Evolutionary conservation across 2,113 vertebrate species (phyloP), one percentile per base, ranked within the genome.

Genomic region (Macquaria ambigua): DNA sequence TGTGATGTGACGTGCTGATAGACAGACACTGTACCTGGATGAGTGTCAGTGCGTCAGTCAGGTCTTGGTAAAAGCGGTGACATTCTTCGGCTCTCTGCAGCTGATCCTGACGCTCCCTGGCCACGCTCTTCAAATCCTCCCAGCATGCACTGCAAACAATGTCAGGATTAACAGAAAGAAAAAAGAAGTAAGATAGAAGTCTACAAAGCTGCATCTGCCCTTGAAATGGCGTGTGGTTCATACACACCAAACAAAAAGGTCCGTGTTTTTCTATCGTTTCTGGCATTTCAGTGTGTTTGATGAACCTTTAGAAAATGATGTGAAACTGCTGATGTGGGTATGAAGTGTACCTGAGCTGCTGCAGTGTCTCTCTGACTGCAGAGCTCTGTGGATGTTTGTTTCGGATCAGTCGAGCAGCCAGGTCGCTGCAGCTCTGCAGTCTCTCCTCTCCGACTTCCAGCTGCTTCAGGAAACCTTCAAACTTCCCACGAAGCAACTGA

Each of bases 401-500:
- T 74, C 86, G 90, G 62, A 96, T 68, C 68, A 98, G 93, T 11
- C 28, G 91, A 7, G 96, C 92, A 7, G 94, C 96, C 39, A 95
- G 81, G 48, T 95, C 92, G 63, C 92, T 87, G 88, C 96, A 97
- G 83, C 77, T 77, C n/a, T 93, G 88, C 77, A 97, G 87, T 63
- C 93, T 89, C 77, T 95, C 95, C 69, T 88, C 89, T 43, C 95
- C 94, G n/a, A 92, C 89, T 73, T 97, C 96, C 84, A 97, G 46
- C 84, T 97, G 96, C 90, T 89, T 96, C 77, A 84, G 95, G 85
- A 97, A 97, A 0, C 90, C 94, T 18, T 96, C 90, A 69, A 97
- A 97, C 90, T 95, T 96, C 82, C 95, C 95, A 67, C 88, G 84
- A 66, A 98, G 96, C 90, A 95, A 81, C 97, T 98, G 94, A 79